Base-by-base conservation (phyloP, 2,113 vertebrate genomes). In the Dipodomys merriami region DNA sequence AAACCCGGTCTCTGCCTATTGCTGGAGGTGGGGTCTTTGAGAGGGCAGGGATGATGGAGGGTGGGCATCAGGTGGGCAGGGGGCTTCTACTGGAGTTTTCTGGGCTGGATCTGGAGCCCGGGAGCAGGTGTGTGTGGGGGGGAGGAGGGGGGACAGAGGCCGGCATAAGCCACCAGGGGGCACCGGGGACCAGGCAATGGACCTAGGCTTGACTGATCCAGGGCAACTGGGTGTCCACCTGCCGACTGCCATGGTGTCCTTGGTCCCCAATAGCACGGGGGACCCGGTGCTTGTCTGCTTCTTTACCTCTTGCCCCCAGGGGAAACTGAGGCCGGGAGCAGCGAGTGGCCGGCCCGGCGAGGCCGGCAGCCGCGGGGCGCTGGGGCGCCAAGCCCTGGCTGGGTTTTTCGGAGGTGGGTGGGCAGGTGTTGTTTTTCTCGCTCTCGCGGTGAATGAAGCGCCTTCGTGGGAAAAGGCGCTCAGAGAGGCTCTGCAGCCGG, bases 401-500 rank as follows among this genome's bases (percentile, higher is more conserved):
- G 60, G 44, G 4, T 71, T 57, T 80, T 68, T 67, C 27, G 9
- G 39, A 39, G 19, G 35, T 27, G 25, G 13, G 53, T 13, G 53
- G 49, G 53, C 8, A 13, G 23, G 23, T 76, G 2, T 88, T 20
- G 8, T 7, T 25, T 83, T 49, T 27, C 33, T 19, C 7, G 13
- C 30, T n/a, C 62, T 18, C 29, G 13, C 72, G 84, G 79, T 90
- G 29, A 78, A 79, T 95, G 25, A 91, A 35, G 90, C 85, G 72
- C 65, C 39, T 96, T 72, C 19, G 46, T 96, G 92, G 94, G 95
- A 90, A 97, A 94, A 71, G 16, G 12, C 6, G 35, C 73, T 95
- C 91, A 88, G 76, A 92, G 90, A 88, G 27, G 10, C n/a, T 80
- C 30, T n/a, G 81, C 68, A 89, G 96, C 86, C 88, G 77, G 94